phyloP scores from a whole-genome alignment of 2,797 vertebrate genomes.

The Paratrypauchen microcephalus region DNA sequence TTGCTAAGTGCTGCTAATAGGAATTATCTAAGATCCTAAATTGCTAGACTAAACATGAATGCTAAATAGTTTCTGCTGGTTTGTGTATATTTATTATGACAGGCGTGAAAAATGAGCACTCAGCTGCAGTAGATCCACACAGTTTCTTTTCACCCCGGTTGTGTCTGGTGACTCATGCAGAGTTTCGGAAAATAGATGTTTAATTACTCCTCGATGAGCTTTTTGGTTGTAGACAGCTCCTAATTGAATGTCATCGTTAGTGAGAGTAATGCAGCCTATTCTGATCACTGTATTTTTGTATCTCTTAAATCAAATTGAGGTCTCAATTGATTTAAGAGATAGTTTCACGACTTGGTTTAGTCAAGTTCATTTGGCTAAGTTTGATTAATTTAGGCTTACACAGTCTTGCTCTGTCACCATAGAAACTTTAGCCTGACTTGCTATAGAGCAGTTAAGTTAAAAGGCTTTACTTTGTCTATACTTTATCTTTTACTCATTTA shows the following conservation, averaged over 20 bases:
- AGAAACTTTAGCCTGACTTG: neutral
- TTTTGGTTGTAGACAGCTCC: conserved; percentile 4
- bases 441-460: neutral
- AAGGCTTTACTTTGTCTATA: too few species aligned
- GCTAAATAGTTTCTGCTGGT: conserved; percentile 15
- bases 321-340: neutral
- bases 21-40: conserved; percentile 10
- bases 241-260: conserved; percentile 8
- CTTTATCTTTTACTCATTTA: too few species aligned
- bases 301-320: neutral
- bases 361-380: neutral
- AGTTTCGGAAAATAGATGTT: neutral
- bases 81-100: conserved; percentile 19
- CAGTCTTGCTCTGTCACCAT: neutral
- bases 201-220: conserved; percentile 11
- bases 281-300: conserved; percentile 1
- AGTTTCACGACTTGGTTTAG: neutral
- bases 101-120: conserved; percentile 21
- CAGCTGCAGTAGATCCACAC: conserved; percentile 1
- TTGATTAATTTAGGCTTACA: neutral
- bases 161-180: neutral
- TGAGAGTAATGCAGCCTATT: conserved; percentile 4
- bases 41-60: conserved; percentile 15
- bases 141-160: conserved; percentile 17
- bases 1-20: conserved; percentile 7